Conservation (phyloP, 2,113 vertebrate genomes). For the Cyprinodon brontotheroides region DNA sequence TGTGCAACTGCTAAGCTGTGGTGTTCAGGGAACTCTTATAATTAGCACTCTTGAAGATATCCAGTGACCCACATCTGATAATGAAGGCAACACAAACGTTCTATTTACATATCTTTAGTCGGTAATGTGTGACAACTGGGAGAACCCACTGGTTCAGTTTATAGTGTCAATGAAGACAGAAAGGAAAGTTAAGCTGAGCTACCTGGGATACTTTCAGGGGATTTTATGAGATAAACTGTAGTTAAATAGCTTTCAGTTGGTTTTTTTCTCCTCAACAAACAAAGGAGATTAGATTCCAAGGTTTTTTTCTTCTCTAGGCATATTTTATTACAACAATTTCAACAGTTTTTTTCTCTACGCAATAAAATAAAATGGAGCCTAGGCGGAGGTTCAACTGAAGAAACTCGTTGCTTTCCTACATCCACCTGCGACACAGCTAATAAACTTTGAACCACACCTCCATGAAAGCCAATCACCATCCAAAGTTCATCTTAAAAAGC, state of each 20-base stretch:
- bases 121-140: slow-evolving; percentile 72
- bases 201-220: slow-evolving; percentile 48
- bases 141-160: slow-evolving; percentile 55
- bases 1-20: slow-evolving; percentile 45
- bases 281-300: slow-evolving; percentile 20
- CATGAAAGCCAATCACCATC: no score
- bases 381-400: no score
- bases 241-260: slow-evolving; percentile 27
- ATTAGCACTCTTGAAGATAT: slow-evolving; percentile 75
- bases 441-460: no score
- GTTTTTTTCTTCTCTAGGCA: neutral
- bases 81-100: slow-evolving; percentile 73
- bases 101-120: slow-evolving; percentile 77
- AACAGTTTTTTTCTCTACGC: neutral
- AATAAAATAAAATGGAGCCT: neutral
- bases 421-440: no score
- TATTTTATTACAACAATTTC: slow-evolving; percentile 3
- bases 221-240: slow-evolving; percentile 38
- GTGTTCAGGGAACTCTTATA: slow-evolving; percentile 64
- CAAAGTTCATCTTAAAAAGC: no score
- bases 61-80: slow-evolving; percentile 75
- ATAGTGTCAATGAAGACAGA: slow-evolving; percentile 52
- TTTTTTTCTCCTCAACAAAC: slow-evolving; percentile 44
- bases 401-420: no score
- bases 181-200: slow-evolving; percentile 43